Evolutionary conservation across 2,113 vertebrate genomes (phyloP).

Genomic region (Panthera tigris): DNA sequence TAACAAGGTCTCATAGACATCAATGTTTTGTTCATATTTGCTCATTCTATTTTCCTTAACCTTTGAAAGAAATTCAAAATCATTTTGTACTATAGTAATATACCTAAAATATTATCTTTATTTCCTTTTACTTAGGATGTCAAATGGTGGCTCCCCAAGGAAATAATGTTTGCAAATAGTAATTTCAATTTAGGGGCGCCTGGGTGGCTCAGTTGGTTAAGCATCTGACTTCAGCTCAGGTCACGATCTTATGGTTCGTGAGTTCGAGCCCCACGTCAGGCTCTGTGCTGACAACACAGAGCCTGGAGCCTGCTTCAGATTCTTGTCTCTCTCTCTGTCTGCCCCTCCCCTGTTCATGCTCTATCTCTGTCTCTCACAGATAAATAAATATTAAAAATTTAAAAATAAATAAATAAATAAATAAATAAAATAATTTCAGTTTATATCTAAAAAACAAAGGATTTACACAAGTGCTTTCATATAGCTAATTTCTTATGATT

Average conservation of each 20-base stretch:
- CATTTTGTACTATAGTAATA: neutral
- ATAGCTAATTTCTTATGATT: neutral
- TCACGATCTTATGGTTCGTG: too few relatives aligned
- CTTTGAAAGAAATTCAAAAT: neutral
- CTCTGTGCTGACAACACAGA: too few relatives aligned
- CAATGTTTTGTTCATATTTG: neutral
- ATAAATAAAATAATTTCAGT: neutral
- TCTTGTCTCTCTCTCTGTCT: too few relatives aligned
- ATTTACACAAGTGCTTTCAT: neutral
- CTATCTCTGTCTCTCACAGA: too few relatives aligned
- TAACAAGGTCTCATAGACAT: neutral
- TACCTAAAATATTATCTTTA: neutral
- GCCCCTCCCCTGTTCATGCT: too few relatives aligned
- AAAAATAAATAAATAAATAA: too few relatives aligned
- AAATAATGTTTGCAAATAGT: neutral
- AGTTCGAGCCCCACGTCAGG: too few relatives aligned
- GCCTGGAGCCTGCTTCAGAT: too few relatives aligned
- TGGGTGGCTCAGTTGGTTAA: too few relatives aligned
- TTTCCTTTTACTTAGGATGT: neutral
- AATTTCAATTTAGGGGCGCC: neutral
- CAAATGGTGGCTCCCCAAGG: neutral
- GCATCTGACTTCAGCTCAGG: too few relatives aligned
- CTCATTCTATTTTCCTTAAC: neutral
- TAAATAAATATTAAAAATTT: too few relatives aligned
- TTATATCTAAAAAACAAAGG: slow-evolving; percentile 15